phyloP scores from a whole-genome alignment of 2,797 vertebrate species.

The Melanotaenia trifasciata region DNA sequence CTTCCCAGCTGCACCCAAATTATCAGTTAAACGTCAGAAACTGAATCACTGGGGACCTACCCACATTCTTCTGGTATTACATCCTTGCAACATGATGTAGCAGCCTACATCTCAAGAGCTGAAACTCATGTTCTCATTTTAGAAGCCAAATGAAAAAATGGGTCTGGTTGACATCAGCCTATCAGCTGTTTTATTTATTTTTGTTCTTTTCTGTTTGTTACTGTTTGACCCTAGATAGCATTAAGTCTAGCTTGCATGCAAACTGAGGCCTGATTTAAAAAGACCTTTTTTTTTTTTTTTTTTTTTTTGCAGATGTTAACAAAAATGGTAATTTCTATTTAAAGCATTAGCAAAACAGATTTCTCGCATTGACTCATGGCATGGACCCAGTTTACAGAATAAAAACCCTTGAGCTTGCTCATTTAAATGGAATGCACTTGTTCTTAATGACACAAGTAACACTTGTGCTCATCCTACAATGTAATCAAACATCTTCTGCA shows the following conservation, averaged over 20 bases:
- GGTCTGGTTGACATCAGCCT: conserved; percentile 20
- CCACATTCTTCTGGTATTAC: not conserved
- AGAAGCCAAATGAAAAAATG: conserved; percentile 15
- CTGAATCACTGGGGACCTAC: not conserved
- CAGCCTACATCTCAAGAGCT: not conserved
- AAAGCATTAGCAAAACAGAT: not conserved
- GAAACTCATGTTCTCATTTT: conserved; percentile 1
- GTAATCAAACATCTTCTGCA: not conserved
- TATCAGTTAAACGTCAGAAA: conserved; percentile 1
- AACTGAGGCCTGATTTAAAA: not conserved
- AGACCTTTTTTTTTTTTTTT: too few relatives aligned
- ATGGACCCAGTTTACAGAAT: too few relatives aligned
- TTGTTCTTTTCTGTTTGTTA: not conserved
- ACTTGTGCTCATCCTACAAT: not conserved
- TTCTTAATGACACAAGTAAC: not conserved
- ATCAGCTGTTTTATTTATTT: not conserved
- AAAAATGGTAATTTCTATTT: not conserved
- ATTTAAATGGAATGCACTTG: conserved; percentile 2
- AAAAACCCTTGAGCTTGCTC: not conserved
- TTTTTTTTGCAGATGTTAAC: too few relatives aligned
- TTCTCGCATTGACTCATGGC: not conserved
- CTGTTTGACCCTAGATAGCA: not conserved
- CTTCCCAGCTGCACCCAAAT: not conserved
- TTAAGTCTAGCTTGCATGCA: not conserved
- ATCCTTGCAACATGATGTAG: too few relatives aligned